A percentile compares a stretch with the other conserved stretches of the same genome.
These are phyloP conservation scores for Protodeltote pygarga DNA, from an alignment of 2,888 invertebrate genomes.

Conservation along the genomic window DNA sequence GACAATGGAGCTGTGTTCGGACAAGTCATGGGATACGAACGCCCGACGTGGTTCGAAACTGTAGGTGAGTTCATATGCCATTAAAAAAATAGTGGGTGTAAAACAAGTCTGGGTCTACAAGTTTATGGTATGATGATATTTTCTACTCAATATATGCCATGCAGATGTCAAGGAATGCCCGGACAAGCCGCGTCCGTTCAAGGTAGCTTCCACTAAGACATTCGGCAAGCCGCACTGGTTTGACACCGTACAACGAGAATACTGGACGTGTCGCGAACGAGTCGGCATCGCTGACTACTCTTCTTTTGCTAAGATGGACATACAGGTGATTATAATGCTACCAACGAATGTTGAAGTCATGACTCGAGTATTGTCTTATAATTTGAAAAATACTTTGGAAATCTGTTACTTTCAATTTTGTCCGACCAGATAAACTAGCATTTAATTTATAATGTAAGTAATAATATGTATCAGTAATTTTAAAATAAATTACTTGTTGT, in stretches of 20 bases:
- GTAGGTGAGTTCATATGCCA: constrained; percentile 58
- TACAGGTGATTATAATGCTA: constrained; percentile 89
- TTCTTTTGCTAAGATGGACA: constrained; percentile 98
- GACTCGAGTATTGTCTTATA: not conserved
- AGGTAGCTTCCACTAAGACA: constrained; percentile 93
- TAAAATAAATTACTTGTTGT: no score
- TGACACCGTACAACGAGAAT: constrained; percentile 94
- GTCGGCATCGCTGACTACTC: constrained; percentile 98
- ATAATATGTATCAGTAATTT: no score
- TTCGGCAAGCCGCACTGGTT: constrained; percentile 98
- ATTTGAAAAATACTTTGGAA: no score
- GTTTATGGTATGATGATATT: no score
- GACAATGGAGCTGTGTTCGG: constrained; percentile 98
- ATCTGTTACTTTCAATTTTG: no score
- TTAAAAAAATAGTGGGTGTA: not conserved
- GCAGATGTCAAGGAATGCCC: constrained; percentile 73
- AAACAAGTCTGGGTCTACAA: no score
- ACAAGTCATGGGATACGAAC: constrained; percentile 99
- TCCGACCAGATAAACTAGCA: no score
- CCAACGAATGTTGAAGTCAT: not conserved
- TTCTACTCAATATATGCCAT: not conserved
- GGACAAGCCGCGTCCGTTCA: constrained; percentile 77
- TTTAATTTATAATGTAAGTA: no score
- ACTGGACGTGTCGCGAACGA: constrained; percentile 96
- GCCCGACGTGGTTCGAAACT: constrained; percentile 96